These are phyloP conservation scores for Rissa tridactyla DNA, from an alignment of 2,113 vertebrate species.

Conservation along the genomic window DNA sequence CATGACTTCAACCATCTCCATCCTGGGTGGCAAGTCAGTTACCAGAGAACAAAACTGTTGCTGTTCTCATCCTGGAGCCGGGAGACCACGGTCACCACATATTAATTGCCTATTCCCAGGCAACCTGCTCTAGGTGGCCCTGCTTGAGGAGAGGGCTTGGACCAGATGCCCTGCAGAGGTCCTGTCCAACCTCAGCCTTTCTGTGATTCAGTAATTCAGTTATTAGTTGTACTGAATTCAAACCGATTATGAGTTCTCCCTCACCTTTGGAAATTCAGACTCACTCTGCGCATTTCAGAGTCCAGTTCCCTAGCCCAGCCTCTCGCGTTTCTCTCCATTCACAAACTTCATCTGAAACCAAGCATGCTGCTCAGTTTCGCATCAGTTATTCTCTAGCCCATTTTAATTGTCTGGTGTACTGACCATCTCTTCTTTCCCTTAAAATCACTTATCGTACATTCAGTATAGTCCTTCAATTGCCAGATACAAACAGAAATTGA, in stretches of 20 bases:
- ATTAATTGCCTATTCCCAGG: not conserved
- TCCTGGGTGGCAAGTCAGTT: not conserved
- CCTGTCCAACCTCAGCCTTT: rapidly evolving
- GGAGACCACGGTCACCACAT: not conserved
- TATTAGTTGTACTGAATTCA: not conserved
- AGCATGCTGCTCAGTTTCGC: not conserved
- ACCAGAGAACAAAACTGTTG: not conserved
- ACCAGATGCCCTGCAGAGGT: not conserved
- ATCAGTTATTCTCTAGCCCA: not conserved
- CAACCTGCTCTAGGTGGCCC: not conserved
- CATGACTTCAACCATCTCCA: not conserved
- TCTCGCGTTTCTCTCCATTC: not conserved
- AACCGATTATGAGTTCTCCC: not conserved
- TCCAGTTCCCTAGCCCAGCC: not conserved
- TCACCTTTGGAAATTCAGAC: not conserved
- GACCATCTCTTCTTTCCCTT: not conserved
- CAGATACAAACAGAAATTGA: not conserved
- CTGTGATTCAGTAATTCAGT: not conserved
- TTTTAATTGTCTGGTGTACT: not conserved
- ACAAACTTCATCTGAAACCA: not conserved
- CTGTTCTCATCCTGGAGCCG: not conserved
- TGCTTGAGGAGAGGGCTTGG: not conserved
- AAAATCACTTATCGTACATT: not conserved
- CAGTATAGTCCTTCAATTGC: rapidly evolving
- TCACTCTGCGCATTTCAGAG: not conserved